A percentile compares a stretch with the other conserved stretches of the same genome.
Evolutionary conservation across 1,140 invertebrate species (phyloP).

Genomic region (Tribolium castaneum): DNA sequence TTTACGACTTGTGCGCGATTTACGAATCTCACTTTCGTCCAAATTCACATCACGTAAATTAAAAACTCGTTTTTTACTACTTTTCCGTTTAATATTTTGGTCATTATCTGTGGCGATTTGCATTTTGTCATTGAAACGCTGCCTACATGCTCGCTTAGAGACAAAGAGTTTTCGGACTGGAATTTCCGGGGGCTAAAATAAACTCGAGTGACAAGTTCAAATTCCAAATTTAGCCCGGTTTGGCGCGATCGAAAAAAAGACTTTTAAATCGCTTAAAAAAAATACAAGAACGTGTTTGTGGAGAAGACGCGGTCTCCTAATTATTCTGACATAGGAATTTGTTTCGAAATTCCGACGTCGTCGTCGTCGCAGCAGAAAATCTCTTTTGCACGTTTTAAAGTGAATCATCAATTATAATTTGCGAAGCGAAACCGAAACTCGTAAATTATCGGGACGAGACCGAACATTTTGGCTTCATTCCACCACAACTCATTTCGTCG

Average conservation of each 20-base stretch:
- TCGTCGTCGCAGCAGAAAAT: background rate
- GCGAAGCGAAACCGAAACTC: slow-evolving; percentile 13
- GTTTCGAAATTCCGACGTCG: background rate
- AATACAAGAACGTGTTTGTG: background rate
- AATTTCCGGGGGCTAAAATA: slow-evolving; percentile 33
- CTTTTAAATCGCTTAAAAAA: background rate
- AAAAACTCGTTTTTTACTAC: background rate
- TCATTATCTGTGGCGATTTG: background rate
- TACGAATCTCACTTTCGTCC: background rate
- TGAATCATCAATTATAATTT: slow-evolving; percentile 39
- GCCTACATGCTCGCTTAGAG: background rate
- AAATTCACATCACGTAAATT: background rate
- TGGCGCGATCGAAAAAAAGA: background rate
- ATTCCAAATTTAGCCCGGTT: slow-evolving; percentile 20
- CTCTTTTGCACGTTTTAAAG: slow-evolving; percentile 9
- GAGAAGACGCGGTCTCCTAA: background rate
- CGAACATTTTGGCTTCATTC: slow-evolving; percentile 33
- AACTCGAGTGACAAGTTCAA: background rate
- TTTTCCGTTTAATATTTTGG: background rate
- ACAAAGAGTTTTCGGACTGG: slow-evolving; percentile 1
- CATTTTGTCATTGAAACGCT: slow-evolving; percentile 19
- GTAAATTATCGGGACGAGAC: slow-evolving; percentile 19
- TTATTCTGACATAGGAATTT: background rate
- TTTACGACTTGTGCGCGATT: slow-evolving; percentile 10
- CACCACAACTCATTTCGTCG: slow-evolving; percentile 2